phyloP scores from a whole-genome alignment of 2,113 vertebrate genomes.

The Aegithalos caudatus region DNA sequence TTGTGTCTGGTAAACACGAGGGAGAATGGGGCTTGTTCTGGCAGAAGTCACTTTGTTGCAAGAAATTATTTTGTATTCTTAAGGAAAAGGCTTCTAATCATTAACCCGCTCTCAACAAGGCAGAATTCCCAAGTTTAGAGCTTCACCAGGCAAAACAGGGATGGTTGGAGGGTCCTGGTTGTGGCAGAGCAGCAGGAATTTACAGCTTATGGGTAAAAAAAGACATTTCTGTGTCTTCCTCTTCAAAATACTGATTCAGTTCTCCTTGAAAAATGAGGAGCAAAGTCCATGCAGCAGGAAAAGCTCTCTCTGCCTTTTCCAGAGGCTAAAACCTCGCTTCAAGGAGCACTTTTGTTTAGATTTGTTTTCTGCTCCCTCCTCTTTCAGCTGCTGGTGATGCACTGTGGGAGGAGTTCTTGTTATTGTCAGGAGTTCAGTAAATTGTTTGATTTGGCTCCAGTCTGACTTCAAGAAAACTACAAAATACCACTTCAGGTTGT shows the following conservation, averaged over 20 bases:
- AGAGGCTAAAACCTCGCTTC: neutral
- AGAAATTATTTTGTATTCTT: neutral
- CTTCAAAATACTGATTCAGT: neutral
- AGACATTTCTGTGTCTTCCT: neutral
- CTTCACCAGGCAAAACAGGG: fast-evolving
- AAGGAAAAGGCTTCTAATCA: neutral
- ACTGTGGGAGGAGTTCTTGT: neutral
- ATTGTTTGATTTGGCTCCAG: conserved; percentile 23
- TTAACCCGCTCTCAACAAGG: neutral
- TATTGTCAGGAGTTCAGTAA: neutral
- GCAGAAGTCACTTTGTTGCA: neutral
- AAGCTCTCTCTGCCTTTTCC: neutral
- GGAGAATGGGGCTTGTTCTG: conserved; percentile 48
- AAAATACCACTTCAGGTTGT: conserved; percentile 41
- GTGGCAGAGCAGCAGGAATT: neutral
- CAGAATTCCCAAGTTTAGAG: neutral
- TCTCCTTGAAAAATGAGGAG: neutral
- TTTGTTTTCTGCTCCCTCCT: neutral
- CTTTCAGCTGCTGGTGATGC: neutral
- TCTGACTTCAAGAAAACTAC: neutral
- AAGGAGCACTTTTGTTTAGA: neutral
- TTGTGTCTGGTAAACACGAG: conserved; percentile 47
- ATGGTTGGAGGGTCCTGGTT: neutral
- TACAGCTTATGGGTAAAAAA: neutral
- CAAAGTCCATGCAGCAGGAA: neutral